A percentile compares a stretch with the other conserved stretches of the same genome.
phyloP scores from a whole-genome alignment of 2,113 vertebrate genomes.

The Catharus minimus region DNA sequence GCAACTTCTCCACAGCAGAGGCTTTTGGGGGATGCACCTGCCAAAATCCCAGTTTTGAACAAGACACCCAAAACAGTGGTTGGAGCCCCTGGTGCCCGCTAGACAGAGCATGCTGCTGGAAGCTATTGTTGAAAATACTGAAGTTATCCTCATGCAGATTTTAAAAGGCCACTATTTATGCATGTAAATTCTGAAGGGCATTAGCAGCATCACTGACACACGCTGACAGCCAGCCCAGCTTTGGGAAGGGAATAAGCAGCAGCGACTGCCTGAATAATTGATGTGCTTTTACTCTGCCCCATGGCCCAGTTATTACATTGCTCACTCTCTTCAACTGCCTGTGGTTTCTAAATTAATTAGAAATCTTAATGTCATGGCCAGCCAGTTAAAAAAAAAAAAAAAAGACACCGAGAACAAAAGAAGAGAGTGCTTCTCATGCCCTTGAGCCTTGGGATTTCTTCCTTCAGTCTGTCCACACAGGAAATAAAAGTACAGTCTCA shows the following conservation, averaged over 20 bases:
- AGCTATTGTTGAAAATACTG: slow-evolving; percentile 21
- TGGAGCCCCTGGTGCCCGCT: rapidly evolving
- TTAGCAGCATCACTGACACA: slow-evolving; percentile 67
- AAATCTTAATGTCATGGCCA: slow-evolving; percentile 61
- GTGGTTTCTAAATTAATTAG: slow-evolving; percentile 69
- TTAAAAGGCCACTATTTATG: slow-evolving; percentile 67
- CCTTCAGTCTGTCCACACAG: neutral
- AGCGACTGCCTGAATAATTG: slow-evolving; percentile 69
- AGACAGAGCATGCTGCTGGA: neutral
- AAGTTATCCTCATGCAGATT: slow-evolving; percentile 51
- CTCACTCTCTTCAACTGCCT: slow-evolving; percentile 54
- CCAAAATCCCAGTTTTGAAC: neutral
- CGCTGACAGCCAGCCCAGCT: slow-evolving; percentile 68
- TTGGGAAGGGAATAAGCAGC: slow-evolving; percentile 61
- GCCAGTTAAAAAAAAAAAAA: neutral
- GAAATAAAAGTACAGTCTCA: neutral
- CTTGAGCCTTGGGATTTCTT: slow-evolving; percentile 30
- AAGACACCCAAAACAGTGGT: neutral
- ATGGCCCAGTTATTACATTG: slow-evolving; percentile 59
- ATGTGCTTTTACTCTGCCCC: slow-evolving; percentile 64
- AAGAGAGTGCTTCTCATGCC: neutral
- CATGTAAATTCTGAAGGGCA: slow-evolving; percentile 72
- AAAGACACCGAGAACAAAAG: neutral
- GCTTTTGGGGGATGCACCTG: rapidly evolving
- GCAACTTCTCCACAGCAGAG: neutral